Percentiles rank a stretch among this genome's conserved stretches.
phyloP scores from a whole-genome alignment of 1,140 invertebrate genomes.

The Triops cancriformis region DNA sequence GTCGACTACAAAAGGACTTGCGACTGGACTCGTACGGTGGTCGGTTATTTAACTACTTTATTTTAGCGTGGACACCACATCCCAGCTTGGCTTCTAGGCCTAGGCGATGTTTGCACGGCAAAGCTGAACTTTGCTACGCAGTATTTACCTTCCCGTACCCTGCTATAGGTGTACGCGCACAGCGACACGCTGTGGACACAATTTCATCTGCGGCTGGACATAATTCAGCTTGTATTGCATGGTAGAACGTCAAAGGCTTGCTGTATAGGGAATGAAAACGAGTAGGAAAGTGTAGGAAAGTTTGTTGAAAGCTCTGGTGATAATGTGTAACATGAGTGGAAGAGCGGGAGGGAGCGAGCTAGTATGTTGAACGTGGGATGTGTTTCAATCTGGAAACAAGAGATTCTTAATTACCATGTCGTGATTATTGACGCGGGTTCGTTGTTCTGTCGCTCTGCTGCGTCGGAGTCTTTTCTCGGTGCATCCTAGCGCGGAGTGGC shows the following conservation, averaged over 20 bases:
- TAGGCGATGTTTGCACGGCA: no score
- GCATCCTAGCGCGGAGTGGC: not conserved
- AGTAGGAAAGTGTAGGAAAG: not conserved
- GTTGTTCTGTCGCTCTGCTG: not conserved
- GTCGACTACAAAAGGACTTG: not conserved
- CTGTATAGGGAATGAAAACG: not conserved
- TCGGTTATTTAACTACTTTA: not conserved
- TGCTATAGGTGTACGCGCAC: no score
- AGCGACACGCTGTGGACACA: no score
- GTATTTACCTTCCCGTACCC: no score
- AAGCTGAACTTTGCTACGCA: no score
- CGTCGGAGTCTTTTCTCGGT: not conserved
- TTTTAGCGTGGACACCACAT: not conserved
- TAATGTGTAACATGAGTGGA: not conserved
- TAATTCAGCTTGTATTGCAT: no score
- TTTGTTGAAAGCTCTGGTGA: not conserved
- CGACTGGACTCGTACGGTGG: not conserved
- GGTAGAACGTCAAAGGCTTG: no score
- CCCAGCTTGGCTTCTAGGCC: not conserved
- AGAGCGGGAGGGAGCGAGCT: not conserved
- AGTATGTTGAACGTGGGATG: not conserved
- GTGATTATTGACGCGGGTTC: not conserved
- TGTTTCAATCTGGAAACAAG: not conserved
- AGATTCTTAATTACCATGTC: conserved; percentile 14
- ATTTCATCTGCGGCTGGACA: no score